Evolutionary conservation across 37 sponge, comb jelly and placozoan genomes (phyloP), one percentile per base, ranked within the genome.

Genomic region (Axinella damicornis): DNA sequence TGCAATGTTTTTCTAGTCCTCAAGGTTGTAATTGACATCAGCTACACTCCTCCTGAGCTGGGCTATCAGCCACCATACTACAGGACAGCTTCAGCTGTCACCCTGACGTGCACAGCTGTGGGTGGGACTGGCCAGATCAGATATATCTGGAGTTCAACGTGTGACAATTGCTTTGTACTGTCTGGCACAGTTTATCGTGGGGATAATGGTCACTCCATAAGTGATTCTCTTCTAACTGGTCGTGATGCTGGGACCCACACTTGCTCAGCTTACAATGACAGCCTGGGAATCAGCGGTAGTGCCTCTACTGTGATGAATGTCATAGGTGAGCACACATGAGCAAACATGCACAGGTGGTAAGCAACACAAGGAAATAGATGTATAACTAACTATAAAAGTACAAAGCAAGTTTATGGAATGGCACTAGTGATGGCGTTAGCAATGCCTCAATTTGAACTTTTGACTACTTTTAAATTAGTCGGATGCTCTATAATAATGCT

Each of bases 201-300:
- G 6, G 4, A 46, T 46, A 46, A 9, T 46, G 46, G 46, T 4
- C 9, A 46, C 9, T 20, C 75, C n/a, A 74, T 54, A 25, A 57
- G 58, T 18, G 58, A 74, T 9, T 28, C 15, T 30, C 14, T 74
- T 13, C 33, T 74, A 59, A 13, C 5, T 1, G 55, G 59, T 32
- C 46, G 53, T 56, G 57, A 54, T 57, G 58, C 58, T 74, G 75
- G 75, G 17, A 57, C 56, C 17, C 75, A 74, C 58, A 74, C 75
- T 17, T 74, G 75, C 31, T 55, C 30, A 56, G 75, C 54, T 12
- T 55, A 56, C 28, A 59, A 74, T 33, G 56, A 59, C 33, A 24
- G 33, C 25, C 46, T 4, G 46, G 58, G 75, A 52, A 74, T 55
- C 58, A 57, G n/a, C 15, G 75, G 75, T 16, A 56, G 58, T 19